These are phyloP conservation scores for Carettochelys insculpta DNA, from an alignment of 2,113 vertebrate genomes.

Conservation along the genomic window DNA sequence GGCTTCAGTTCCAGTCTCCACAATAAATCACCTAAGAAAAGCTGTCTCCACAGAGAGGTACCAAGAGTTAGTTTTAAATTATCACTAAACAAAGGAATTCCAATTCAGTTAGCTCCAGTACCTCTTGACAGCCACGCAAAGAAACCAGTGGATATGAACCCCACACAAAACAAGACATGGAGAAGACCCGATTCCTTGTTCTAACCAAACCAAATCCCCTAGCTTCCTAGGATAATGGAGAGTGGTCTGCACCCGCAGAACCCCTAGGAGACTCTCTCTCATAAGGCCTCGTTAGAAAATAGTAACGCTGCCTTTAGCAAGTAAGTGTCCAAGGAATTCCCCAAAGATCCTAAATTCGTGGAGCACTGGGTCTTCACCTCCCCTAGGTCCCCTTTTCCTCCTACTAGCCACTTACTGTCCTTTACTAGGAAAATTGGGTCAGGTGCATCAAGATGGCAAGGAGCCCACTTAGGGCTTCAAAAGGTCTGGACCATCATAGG, in stretches of 20 bases:
- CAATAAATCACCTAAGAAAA: background rate
- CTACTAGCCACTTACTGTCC: background rate
- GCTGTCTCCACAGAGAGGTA: background rate
- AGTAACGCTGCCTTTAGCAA: conserved; percentile 6
- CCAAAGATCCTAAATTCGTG: background rate
- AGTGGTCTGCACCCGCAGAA: background rate
- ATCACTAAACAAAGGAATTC: background rate
- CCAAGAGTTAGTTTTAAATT: conserved; percentile 16
- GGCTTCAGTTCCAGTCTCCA: background rate
- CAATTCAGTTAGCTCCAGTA: background rate
- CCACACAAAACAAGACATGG: background rate
- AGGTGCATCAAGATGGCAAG: background rate
- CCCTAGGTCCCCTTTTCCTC: background rate
- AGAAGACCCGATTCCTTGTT: background rate
- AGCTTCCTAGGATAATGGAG: background rate
- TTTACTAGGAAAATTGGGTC: background rate
- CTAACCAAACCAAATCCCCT: background rate
- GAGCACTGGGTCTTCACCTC: conserved; percentile 3
- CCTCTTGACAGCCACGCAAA: conserved; percentile 1
- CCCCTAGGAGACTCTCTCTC: background rate
- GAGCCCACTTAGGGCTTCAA: background rate
- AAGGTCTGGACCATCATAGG: background rate
- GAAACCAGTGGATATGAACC: background rate
- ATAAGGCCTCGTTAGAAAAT: background rate
- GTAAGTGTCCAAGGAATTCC: background rate